Evolutionary conservation across 2,888 invertebrate species (phyloP), one percentile per base, ranked within the genome.

Genomic region (Tyria jacobaeae): DNA sequence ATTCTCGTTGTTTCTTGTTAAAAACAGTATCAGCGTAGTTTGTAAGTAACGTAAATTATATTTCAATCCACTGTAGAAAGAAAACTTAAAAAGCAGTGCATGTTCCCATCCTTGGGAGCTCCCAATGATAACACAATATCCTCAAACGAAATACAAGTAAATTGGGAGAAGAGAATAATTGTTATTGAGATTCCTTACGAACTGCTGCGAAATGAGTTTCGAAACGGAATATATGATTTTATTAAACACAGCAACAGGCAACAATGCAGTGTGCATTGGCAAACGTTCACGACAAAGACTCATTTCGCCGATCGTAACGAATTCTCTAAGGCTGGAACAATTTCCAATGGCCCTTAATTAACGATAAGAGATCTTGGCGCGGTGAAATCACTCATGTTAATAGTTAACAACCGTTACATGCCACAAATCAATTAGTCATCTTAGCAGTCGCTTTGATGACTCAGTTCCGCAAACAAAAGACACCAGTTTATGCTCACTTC

Each of bases 401-500:
- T 83, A 85, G 82, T 88, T 88, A 89, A 90, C 81, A 80, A 87
- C 88, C 87, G 86, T 88, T 81, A 83, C 90, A 90, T 89, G 89
- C 88, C 73, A 82, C 85, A 87, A 90, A 90, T 90, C 89, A 89
- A 88, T 89, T 89, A 91, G 90, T 92, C 90, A 90, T 89, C 87
- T 84, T 77, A 78, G 71, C 74, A 72, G 79, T 79, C 68, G 73
- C 73, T 68, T 66, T 63, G 76, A 84, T 91, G 91, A 92, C 87
- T 91, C 89, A 92, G 73, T 70, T 66, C 60, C 65, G 74, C 77
- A 81, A 82, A 87, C 87, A 85, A 86, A 82, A 80, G 78, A 75
- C 68, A 71, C 74, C 69, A 44, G 55, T 73, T 73, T 71, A 73
- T 73, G 66, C 64, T 71, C 64, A 76, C 64, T 79, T 72, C 68